Evolutionary conservation across 1,140 invertebrate genomes (phyloP), one percentile per base, ranked within the genome.

Genomic region (Drosophila athabasca): DNA sequence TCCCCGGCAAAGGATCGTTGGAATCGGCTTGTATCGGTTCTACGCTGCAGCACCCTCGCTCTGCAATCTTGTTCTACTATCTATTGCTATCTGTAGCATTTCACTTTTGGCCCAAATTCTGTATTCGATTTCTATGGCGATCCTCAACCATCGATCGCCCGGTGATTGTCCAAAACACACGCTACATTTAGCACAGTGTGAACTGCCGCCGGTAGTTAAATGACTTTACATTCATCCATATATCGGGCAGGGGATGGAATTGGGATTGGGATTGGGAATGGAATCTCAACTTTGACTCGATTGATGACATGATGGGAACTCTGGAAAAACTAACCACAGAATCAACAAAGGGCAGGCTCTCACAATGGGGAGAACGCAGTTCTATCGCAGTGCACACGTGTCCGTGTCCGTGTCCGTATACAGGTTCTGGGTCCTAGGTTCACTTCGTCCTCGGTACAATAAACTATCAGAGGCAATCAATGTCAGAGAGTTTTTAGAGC

Each of bases 111-210:
- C 35, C 35, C 1, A 4, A 39, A 62, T 61, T 29, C 17, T 19
- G 17, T 19, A 19, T 19, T 19, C 17, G 5, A 60, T 48, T 76
- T 59, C 35, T 46, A 35, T 59, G 62, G 71, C 52, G 66, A 79
- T 83, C 48, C 41, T 22, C 9, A 22, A 9, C 17, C 11, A 15
- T 57, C 41, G 35, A 39, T 39, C 11, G 35, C 3, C 35, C 35
- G 5, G 35, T 4, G 11, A 57, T 57, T 57, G 54, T 57, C 54
- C 67, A 45, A 52, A 68, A 39, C 68, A 67, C 66, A 75, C 82
- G 82, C 82, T 78, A 81, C 73, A 85, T 85, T 85, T 85, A 62
- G 77, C 78, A 77, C 66, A 78, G 78, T 87, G 73, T 87, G 82
- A 85, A 79, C 59, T 76, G 78, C 48, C 61, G 75, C 43, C 68